phyloP scores from a whole-genome alignment of 2,113 vertebrate genomes.

The Parotia lawesii region DNA sequence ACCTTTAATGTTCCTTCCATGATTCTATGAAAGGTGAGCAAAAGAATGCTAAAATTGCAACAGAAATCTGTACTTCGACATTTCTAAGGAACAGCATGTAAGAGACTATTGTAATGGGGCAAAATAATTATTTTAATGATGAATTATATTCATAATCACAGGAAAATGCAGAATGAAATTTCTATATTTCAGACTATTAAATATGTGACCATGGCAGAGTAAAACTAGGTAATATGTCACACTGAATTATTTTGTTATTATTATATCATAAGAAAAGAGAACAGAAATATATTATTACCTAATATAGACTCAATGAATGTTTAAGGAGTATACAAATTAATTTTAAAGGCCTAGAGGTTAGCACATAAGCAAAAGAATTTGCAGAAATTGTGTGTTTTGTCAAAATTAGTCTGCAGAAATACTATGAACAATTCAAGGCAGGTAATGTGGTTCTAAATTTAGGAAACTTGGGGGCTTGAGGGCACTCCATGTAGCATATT shows the following conservation, averaged over 20 bases:
- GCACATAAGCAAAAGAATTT: neutral
- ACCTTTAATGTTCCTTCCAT: neutral
- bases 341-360: neutral
- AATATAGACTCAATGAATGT: neutral
- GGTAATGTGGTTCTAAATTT: neutral
- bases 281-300: neutral
- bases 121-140: neutral
- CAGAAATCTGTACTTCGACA: neutral
- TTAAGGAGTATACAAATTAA: neutral
- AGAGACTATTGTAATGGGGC: neutral
- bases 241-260: neutral
- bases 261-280: neutral
- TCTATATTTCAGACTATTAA: neutral
- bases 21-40: neutral
- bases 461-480: neutral
- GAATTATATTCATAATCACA: neutral
- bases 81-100: neutral
- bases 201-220: neutral
- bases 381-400: neutral
- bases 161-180: neutral
- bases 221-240: neutral
- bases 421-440: neutral
- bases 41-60: neutral
- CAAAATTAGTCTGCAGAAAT: neutral
- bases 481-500: neutral